Evolutionary conservation across 2,113 vertebrate genomes (phyloP).

Genomic region (Petroica traversi): DNA sequence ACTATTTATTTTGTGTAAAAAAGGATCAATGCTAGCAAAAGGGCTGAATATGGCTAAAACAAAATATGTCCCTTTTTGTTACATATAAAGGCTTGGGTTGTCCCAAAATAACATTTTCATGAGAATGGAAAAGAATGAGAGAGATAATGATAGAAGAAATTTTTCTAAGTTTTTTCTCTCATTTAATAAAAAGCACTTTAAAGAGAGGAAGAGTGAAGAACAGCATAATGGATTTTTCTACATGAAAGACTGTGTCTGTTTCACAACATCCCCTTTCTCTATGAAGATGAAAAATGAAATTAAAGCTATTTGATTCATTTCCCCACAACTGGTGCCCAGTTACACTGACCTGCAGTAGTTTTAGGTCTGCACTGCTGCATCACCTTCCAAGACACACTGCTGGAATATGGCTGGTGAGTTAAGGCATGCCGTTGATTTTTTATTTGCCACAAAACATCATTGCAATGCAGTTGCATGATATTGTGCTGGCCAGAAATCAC

Average conservation of each 20-base stretch:
- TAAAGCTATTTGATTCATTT: neutral
- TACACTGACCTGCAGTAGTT: neutral
- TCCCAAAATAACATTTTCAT: neutral
- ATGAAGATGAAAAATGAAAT: neutral
- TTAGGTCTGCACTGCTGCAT: neutral
- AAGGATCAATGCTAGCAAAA: neutral
- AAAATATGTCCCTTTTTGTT: neutral
- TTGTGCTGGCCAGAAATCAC: slow-evolving; percentile 31
- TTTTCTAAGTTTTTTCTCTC: neutral
- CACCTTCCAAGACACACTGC: neutral
- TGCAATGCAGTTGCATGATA: neutral
- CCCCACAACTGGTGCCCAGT: neutral
- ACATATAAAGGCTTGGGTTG: neutral
- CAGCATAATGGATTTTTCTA: neutral
- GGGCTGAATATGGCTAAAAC: neutral
- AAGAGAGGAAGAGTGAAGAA: neutral
- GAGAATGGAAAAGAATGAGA: neutral
- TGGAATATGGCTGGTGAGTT: neutral
- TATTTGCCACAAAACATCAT: neutral
- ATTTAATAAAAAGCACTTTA: neutral
- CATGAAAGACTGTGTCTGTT: neutral
- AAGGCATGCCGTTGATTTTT: neutral
- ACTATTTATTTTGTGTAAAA: neutral
- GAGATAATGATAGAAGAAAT: neutral
- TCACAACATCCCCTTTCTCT: neutral